A percentile compares a stretch with the other conserved stretches of the same genome.
These are phyloP conservation scores for Meda fulgida DNA, from an alignment of 2,797 vertebrate species.

Conservation along the genomic window DNA sequence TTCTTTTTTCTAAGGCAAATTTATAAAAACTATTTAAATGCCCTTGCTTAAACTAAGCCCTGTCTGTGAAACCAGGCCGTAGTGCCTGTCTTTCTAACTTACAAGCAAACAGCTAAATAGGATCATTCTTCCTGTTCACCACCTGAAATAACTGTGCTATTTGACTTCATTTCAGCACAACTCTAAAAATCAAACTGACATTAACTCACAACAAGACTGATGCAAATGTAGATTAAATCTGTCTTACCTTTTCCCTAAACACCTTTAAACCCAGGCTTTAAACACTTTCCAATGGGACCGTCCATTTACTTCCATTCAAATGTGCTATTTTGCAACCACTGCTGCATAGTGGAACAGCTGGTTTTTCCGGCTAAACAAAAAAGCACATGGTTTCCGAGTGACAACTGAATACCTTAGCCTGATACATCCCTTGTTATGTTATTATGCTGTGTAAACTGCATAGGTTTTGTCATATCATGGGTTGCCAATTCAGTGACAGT, in stretches of 20 bases:
- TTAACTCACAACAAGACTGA: background rate
- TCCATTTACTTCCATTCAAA: background rate
- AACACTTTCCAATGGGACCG: background rate
- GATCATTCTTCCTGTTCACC: background rate
- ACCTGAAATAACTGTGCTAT: background rate
- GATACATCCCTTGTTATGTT: background rate
- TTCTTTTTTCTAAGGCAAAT: too few species aligned
- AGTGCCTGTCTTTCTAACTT: background rate
- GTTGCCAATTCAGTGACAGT: background rate
- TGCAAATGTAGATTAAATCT: background rate
- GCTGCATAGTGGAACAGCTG: conserved; percentile 33
- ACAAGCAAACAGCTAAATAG: conserved; percentile 6
- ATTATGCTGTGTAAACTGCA: background rate
- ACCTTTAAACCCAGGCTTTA: background rate
- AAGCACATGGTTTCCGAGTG: background rate
- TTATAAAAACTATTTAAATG: too few species aligned
- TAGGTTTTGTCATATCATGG: background rate
- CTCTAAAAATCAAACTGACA: background rate
- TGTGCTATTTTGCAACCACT: conserved; percentile 25
- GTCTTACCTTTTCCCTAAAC: conserved; percentile 34
- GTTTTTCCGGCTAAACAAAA: conserved; percentile 51
- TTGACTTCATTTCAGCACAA: background rate
- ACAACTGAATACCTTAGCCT: background rate
- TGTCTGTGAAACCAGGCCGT: background rate
- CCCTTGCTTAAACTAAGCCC: too few species aligned